Conservation (phyloP, 2,888 invertebrate species). For the Trachelus stipa region DNA sequence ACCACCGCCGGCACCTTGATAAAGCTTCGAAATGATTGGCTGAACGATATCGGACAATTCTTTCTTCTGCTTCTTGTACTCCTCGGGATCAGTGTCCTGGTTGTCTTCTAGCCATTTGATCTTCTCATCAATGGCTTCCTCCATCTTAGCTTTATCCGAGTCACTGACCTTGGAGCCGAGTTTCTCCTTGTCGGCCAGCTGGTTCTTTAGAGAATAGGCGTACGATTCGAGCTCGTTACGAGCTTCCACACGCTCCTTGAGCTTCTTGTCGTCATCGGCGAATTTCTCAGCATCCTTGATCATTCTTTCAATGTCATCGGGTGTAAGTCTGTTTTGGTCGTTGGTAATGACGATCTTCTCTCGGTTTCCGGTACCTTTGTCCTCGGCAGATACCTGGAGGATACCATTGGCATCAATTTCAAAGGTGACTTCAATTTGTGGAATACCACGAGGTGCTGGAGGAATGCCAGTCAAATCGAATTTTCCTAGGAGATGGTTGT, state of each 20-base stretch:
- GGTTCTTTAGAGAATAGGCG: slow-evolving; percentile 97
- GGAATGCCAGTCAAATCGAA: slow-evolving; percentile 98
- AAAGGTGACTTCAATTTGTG: slow-evolving; percentile 94
- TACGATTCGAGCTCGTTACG: slow-evolving; percentile 97
- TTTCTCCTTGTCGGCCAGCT: slow-evolving; percentile 96
- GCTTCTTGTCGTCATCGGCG: slow-evolving; percentile 97
- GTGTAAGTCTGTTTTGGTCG: slow-evolving; percentile 95
- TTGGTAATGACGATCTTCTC: slow-evolving; percentile 99
- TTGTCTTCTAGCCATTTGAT: slow-evolving; percentile 99
- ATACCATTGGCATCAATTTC: slow-evolving; percentile 96
- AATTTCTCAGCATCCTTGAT: slow-evolving; percentile 99
- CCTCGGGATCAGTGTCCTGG: slow-evolving; percentile 90
- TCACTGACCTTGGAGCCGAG: slow-evolving; percentile 90
- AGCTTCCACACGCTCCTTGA: slow-evolving; percentile 95
- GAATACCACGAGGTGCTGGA: slow-evolving; percentile 92
- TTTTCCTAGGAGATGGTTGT: slow-evolving; percentile 98
- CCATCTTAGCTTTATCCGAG: slow-evolving; percentile 94
- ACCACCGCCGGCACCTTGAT: slow-evolving; percentile 86
- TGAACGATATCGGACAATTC: slow-evolving; percentile 94
- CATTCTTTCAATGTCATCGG: slow-evolving; percentile 99
- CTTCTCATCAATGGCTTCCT: slow-evolving; percentile 94
- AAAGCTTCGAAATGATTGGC: slow-evolving; percentile 97
- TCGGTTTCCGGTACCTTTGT: slow-evolving; percentile 98
- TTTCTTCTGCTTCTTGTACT: slow-evolving; percentile 95
- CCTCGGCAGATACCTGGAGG: slow-evolving; percentile 96